phyloP scores from a whole-genome alignment of 2,797 vertebrate species.

The Fundulus diaphanus region DNA sequence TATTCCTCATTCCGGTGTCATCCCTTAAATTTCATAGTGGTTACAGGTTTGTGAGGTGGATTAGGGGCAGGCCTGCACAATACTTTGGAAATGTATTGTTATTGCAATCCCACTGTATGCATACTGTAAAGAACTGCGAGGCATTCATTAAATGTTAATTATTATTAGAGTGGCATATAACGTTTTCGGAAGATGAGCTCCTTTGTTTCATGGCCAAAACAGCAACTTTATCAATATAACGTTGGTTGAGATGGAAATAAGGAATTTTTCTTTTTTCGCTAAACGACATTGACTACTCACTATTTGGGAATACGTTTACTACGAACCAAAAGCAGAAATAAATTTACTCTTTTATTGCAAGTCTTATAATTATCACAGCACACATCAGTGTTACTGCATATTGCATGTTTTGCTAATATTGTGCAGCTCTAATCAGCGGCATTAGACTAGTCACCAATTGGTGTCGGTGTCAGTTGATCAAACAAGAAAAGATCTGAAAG shows the following conservation, averaged over 20 bases:
- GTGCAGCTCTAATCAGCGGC: not conserved
- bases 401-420: not conserved
- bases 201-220: not conserved
- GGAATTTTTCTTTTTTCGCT: too few species aligned
- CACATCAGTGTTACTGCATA: not conserved
- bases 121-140: not conserved
- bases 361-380: not conserved
- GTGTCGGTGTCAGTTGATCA: not conserved
- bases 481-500: not conserved
- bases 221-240: not conserved
- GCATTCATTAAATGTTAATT: not conserved
- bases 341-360: not conserved
- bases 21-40: not conserved
- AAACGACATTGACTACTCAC: too few species aligned
- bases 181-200: not conserved
- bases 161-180: not conserved
- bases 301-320: too few species aligned
- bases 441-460: not conserved
- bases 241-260: not conserved
- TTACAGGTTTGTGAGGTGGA: not conserved
- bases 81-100: not conserved
- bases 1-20: not conserved
- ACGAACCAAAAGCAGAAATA: too few species aligned
- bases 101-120: not conserved
- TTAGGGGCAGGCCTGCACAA: not conserved